Percentiles rank a stretch among this genome's conserved stretches.
Conservation (phyloP, 2,888 invertebrate genomes). For the Drosophila austrosaltans region DNA sequence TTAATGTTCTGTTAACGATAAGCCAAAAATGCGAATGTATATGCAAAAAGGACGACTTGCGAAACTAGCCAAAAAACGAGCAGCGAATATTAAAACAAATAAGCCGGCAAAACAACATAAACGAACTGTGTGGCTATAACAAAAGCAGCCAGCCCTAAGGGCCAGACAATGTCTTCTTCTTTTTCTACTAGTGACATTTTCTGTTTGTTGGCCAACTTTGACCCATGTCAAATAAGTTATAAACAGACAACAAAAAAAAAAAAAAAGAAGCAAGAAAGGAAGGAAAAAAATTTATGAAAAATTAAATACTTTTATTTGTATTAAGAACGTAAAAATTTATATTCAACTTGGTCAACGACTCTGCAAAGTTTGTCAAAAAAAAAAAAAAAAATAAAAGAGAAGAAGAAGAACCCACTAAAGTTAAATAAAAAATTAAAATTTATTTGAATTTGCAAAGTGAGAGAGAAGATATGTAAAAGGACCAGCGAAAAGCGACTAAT, state of each 20-base stretch:
- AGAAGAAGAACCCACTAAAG: conserved; percentile 24
- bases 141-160: conserved; percentile 49
- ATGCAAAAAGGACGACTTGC: conserved; percentile 68
- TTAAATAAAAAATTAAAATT: conserved; percentile 52
- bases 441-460: conserved; percentile 37
- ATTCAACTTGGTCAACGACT: conserved; percentile 66
- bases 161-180: conserved; percentile 33
- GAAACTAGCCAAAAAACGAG: conserved; percentile 68
- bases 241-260: background rate
- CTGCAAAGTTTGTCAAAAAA: conserved; percentile 39
- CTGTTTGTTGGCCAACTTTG: conserved; percentile 36
- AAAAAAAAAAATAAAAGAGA: background rate
- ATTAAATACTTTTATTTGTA: background rate
- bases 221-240: conserved; percentile 74
- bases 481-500: conserved; percentile 69
- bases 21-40: conserved; percentile 51
- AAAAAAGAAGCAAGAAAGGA: background rate
- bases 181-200: conserved; percentile 23
- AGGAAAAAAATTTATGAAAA: background rate
- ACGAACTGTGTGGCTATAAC: conserved; percentile 24
- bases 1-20: conserved; percentile 78
- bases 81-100: conserved; percentile 79
- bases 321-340: background rate
- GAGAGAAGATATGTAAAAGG: background rate
- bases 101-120: conserved; percentile 59